Evolutionary conservation across 2,113 vertebrate species (phyloP).

Genomic region (Channa maculata): DNA sequence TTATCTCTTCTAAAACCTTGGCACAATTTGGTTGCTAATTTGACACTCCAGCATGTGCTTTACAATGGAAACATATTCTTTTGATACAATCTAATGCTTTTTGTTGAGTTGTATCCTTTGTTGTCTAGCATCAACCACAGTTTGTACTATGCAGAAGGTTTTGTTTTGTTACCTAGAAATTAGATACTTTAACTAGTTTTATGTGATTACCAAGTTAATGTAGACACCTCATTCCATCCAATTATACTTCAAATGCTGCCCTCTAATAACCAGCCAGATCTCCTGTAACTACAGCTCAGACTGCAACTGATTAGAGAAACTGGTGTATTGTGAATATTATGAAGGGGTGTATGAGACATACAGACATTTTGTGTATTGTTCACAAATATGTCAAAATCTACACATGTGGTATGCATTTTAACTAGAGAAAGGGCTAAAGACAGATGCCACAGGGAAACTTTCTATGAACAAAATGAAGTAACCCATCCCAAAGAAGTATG

Average conservation of each 20-base stretch:
- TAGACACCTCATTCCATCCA: too few relatives aligned
- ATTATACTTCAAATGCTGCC: background rate
- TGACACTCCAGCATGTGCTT: background rate
- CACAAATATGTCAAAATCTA: background rate
- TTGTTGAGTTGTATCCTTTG: background rate
- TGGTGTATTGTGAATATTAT: background rate
- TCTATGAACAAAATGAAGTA: too few relatives aligned
- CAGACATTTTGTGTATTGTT: background rate
- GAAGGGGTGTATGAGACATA: background rate
- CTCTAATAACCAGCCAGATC: background rate
- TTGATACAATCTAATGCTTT: background rate
- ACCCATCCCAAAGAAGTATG: too few relatives aligned
- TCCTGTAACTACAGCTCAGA: background rate
- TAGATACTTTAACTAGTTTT: background rate
- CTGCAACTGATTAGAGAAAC: background rate
- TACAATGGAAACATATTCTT: background rate
- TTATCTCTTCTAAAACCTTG: slow-evolving; percentile 13
- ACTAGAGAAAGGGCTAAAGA: too few relatives aligned
- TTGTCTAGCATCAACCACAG: background rate
- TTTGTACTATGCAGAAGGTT: background rate
- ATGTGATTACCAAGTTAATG: background rate
- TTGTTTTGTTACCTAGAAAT: background rate
- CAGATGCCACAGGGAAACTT: too few relatives aligned
- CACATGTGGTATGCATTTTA: too few relatives aligned
- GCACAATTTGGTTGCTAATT: background rate